Evolutionary conservation across 1,140 invertebrate genomes (phyloP).

Genomic region (Drosophila equinoxialis): DNA sequence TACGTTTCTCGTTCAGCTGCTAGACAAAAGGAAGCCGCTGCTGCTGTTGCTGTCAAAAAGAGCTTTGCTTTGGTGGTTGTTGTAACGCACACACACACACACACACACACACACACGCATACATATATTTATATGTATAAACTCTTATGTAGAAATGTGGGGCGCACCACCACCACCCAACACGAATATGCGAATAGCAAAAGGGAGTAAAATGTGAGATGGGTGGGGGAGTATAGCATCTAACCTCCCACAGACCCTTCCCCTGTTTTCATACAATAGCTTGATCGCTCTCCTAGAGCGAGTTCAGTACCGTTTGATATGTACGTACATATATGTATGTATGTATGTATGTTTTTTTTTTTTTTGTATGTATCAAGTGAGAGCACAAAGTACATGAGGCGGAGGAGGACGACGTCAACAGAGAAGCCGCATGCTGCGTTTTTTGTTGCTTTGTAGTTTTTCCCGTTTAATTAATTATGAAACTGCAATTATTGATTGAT

Average conservation of each 20-base stretch:
- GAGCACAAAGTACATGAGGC: conserved; percentile 46
- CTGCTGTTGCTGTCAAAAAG: conserved; percentile 33
- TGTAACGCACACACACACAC: conserved; percentile 53
- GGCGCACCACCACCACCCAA: conserved; percentile 58
- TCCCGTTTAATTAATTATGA: conserved; percentile 18
- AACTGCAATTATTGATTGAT: conserved; percentile 29
- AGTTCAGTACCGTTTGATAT: conserved; percentile 44
- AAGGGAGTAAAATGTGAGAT: conserved; percentile 51
- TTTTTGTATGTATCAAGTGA: conserved; percentile 56
- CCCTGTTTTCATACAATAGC: background rate
- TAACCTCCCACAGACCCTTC: conserved; percentile 26
- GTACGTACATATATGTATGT: background rate
- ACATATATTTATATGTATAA: conserved; percentile 11
- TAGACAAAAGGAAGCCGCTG: conserved; percentile 71
- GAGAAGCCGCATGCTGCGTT: conserved; percentile 52
- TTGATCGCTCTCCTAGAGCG: conserved; percentile 43
- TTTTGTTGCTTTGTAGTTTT: conserved; percentile 7
- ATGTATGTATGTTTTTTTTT: conserved; percentile 10
- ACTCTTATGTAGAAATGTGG: conserved; percentile 48
- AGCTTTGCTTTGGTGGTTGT: conserved; percentile 73
- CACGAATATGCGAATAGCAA: conserved; percentile 32
- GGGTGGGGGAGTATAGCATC: conserved; percentile 48
- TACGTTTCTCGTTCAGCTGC: conserved; percentile 22
- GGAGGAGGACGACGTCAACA: conserved; percentile 15
- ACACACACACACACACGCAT: conserved; percentile 28